phyloP scores from a whole-genome alignment of 2,113 vertebrate genomes.

The Malurus melanocephalus region DNA sequence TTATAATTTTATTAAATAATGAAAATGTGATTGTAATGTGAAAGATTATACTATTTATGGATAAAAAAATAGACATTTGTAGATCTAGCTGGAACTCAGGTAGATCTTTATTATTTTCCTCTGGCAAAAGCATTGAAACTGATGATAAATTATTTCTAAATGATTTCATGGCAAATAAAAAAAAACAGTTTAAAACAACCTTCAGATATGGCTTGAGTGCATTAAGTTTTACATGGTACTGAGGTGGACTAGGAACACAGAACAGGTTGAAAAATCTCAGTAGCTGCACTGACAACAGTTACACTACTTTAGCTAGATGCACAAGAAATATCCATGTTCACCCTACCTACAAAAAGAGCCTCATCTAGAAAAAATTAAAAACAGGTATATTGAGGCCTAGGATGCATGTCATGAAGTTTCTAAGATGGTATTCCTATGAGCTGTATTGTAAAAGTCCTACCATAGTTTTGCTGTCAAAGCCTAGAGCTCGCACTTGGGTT shows the following conservation, averaged over 20 bases:
- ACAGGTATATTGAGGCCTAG: fast-evolving
- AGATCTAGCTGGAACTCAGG: neutral
- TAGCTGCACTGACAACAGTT: neutral
- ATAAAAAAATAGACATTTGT: neutral
- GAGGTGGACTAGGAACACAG: neutral
- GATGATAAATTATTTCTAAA: neutral
- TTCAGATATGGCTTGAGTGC: neutral
- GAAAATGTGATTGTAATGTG: neutral
- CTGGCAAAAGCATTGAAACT: neutral
- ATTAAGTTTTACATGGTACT: neutral
- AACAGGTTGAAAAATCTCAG: neutral
- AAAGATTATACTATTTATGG: neutral
- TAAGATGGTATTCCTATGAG: neutral
- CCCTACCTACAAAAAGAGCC: neutral
- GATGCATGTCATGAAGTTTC: neutral
- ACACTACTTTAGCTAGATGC: neutral
- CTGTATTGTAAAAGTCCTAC: neutral
- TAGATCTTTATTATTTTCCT: neutral
- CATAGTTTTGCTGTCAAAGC: neutral
- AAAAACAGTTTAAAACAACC: neutral
- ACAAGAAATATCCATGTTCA: neutral
- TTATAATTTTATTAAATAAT: neutral
- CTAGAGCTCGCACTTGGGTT: neutral
- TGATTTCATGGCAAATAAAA: neutral
- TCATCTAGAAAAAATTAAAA: neutral